Percentiles rank a stretch among this genome's conserved stretches.
These are phyloP conservation scores for Pseudonaja textilis DNA, from an alignment of 2,113 vertebrate genomes.

Conservation along the genomic window DNA sequence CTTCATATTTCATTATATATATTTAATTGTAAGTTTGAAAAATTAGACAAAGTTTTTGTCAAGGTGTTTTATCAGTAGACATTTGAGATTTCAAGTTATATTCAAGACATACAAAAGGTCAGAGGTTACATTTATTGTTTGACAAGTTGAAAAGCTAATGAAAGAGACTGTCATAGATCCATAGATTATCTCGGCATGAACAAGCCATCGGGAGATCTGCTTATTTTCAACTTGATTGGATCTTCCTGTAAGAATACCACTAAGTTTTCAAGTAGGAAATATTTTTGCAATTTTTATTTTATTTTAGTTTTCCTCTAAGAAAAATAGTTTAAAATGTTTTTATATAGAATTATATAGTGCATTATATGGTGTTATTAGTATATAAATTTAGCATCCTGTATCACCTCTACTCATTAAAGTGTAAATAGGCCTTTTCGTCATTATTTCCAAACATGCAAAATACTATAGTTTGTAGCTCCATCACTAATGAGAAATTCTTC, in stretches of 20 bases:
- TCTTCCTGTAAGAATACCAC: conserved; percentile 43
- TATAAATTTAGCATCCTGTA: conserved; percentile 57
- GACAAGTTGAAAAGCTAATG: conserved; percentile 59
- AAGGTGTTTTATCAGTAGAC: conserved; percentile 29
- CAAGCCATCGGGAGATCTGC: conserved; percentile 57
- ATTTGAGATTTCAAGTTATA: conserved; percentile 50
- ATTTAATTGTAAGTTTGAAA: conserved; percentile 41
- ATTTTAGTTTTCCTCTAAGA: conserved; percentile 14
- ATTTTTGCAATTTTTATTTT: not conserved
- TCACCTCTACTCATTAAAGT: conserved; percentile 68
- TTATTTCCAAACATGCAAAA: conserved; percentile 60
- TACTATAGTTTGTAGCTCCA: conserved; percentile 65
- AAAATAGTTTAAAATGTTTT: conserved; percentile 14
- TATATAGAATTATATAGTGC: conserved; percentile 43
- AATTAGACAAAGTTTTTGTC: conserved; percentile 8
- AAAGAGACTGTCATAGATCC: conserved; percentile 61
- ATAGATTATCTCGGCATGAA: conserved; percentile 58
- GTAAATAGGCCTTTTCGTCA: conserved; percentile 63
- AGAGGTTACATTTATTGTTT: conserved; percentile 66
- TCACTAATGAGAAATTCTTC: conserved; percentile 57
- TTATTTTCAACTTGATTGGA: conserved; percentile 54
- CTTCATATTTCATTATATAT: not conserved
- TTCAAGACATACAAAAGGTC: conserved; percentile 53
- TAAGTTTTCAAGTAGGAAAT: conserved; percentile 10
- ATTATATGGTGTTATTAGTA: conserved; percentile 47